A percentile compares a stretch with the other conserved stretches of the same genome.
phyloP scores from a whole-genome alignment of 2,113 vertebrate species.

The Xenopus borealis region DNA sequence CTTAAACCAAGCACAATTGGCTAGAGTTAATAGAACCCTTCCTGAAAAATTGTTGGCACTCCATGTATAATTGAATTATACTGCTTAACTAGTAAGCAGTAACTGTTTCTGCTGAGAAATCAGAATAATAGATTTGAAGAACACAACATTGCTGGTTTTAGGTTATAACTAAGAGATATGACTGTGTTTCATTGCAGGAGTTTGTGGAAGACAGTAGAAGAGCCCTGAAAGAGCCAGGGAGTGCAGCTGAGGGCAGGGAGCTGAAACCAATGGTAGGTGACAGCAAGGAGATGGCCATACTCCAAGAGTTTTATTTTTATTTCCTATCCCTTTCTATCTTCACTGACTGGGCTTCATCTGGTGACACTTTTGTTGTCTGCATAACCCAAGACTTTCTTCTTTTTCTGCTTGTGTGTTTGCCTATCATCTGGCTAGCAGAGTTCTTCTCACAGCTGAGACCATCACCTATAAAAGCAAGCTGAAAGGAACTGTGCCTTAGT shows the following conservation, averaged over 20 bases:
- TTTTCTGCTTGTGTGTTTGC: constrained; percentile 90
- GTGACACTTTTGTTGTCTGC: constrained; percentile 80
- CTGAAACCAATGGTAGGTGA: constrained; percentile 98
- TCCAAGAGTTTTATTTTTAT: constrained; percentile 91
- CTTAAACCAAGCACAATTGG: too few species aligned
- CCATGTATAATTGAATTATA: too few species aligned
- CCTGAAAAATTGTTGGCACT: too few species aligned
- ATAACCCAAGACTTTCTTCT: constrained; percentile 88
- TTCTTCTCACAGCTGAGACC: constrained; percentile 80
- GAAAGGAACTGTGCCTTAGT: constrained; percentile 60
- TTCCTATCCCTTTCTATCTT: constrained; percentile 88
- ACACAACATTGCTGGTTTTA: too few species aligned
- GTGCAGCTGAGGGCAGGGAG: constrained; percentile 80
- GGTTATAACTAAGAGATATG: too few species aligned
- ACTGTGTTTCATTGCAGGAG: constrained; percentile 74
- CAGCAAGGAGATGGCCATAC: constrained; percentile 72
- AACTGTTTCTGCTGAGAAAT: too few species aligned
- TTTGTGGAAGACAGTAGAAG: constrained; percentile 94
- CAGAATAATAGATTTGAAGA: too few species aligned
- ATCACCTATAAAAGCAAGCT: constrained; percentile 75
- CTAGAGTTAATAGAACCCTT: too few species aligned
- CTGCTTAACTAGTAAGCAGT: too few species aligned
- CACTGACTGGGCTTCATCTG: constrained; percentile 86
- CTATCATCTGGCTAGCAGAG: constrained; percentile 87
- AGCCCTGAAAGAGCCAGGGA: constrained; percentile 79